Evolutionary conservation across 2,113 vertebrate genomes (phyloP), one percentile per base, ranked within the genome.

Genomic region (Atlantisia rogersi): DNA sequence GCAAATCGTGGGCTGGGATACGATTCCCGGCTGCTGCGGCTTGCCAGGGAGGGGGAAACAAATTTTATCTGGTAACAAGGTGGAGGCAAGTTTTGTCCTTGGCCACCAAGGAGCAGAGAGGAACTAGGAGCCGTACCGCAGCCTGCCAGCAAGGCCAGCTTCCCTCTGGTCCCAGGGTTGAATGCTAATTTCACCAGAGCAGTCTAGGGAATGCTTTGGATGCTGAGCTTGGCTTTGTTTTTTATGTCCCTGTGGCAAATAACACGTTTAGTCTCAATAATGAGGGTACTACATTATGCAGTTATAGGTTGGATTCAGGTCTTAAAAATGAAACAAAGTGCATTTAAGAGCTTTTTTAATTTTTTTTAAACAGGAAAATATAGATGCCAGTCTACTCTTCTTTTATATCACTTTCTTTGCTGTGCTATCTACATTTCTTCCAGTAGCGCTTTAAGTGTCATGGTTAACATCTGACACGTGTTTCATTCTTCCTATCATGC

Each of bases 11-110:
- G 52, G n/a, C 10, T 79, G 65, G 80, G 73, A 69, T 37, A 46
- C 3, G 6, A 44, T 37, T 88, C 26, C 60, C 1, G 1, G 24
- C 29, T 22, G 28, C 59, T 0, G 0, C 1, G 3, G 50, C 14
- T 46, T 75, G 74, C 42, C 0, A 0, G 22, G 53, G 58, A 37
- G 24, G 73, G 59, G n/a, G 65, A 79, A 87, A 28, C 28, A 68
- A 71, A 74, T 59, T 11, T 59, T 35, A 18, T 69, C 63, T 25
- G 24, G 59, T 21, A 48, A 21, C 10, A 11, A 78, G 31, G 37
- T 22, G 40, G 9, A 50, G 65, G 28, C 1, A 26, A 70, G 28
- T 56, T 64, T 73, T 24, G 76, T 59, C 50, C 56, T 46, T 0
- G 6, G 17, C 7, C 10, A 29, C 21, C 10, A 5, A 16, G 3